Evolutionary conservation across 2,797 vertebrate genomes (phyloP), one percentile per base, ranked within the genome.

Genomic region (Harpagifer antarcticus): DNA sequence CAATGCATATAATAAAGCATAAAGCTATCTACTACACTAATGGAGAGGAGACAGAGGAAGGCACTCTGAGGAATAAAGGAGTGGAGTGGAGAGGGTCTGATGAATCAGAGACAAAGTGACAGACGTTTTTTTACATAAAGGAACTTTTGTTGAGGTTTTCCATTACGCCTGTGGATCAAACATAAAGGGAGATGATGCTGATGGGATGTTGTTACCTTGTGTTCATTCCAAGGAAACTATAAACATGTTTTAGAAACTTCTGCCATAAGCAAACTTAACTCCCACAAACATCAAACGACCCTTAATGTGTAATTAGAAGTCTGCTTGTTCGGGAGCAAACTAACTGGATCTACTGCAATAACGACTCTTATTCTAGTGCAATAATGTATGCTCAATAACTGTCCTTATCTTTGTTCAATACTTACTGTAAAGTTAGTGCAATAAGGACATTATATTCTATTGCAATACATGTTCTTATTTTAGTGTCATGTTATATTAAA

Each of bases 31-130:
- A 45, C 33, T 15, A 27, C 20, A 44, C 13, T 76, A 82, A 83
- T 77, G 68, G 47, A 74, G 52, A 54, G 20, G 44, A 83, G 27
- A 20, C 45, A 60, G 48, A 49, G 12, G 57, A 72, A 71, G 66
- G 13, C 54, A 57, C 57, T 67, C 55, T 54, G 9, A 37, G 20
- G 60, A 67, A 74, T 23, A 55, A 58, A 74, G 20, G 48, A 27
- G 27, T 27, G 27, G 27, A 40, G 42, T 11, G 27, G 40, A 76
- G 19, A 45, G 40, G 47, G 14, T 65, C 20, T 54, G 56, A 72
- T 75, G 68, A 79, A 65, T 85, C 54, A 83, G 50, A 67, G 31
- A 53, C n/a, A 56, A 2, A 62, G 50, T 57, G 31, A 53, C n/a
- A 60, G 3, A 62, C 47, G 40, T 23, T 40, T 57, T 54, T 54